Evolutionary conservation across 2,113 vertebrate species (phyloP).

Genomic region (Tylochromis polylepis): DNA sequence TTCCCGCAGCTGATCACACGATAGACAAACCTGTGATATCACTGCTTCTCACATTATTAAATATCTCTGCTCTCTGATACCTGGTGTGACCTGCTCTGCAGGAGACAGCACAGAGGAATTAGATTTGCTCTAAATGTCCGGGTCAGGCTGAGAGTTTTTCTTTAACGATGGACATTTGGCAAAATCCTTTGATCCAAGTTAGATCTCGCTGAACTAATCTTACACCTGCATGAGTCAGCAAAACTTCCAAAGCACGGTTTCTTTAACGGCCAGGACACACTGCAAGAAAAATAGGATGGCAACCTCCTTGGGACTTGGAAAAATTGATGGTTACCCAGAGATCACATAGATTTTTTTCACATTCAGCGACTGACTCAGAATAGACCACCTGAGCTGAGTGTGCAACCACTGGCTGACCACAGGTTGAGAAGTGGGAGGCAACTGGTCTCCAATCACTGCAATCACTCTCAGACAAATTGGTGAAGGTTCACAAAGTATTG

Average conservation of each 20-base stretch:
- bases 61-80: background rate
- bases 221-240: slow-evolving; percentile 1
- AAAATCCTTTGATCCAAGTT: background rate
- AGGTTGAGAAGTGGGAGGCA: background rate
- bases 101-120: background rate
- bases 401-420: background rate
- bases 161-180: background rate
- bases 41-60: background rate
- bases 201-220: background rate
- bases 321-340: background rate
- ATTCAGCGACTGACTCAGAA: background rate
- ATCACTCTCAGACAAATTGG: background rate
- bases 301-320: background rate
- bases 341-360: background rate
- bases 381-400: background rate
- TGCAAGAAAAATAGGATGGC: background rate
- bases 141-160: background rate
- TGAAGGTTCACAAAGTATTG: background rate
- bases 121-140: background rate
- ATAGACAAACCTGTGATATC: background rate
- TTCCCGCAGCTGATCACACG: background rate
- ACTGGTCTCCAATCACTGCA: background rate
- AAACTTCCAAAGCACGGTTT: background rate
- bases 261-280: background rate
- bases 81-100: background rate